Evolutionary conservation across 2,113 vertebrate genomes (phyloP), one percentile per base, ranked within the genome.

Genomic region (Tetrax tetrax): DNA sequence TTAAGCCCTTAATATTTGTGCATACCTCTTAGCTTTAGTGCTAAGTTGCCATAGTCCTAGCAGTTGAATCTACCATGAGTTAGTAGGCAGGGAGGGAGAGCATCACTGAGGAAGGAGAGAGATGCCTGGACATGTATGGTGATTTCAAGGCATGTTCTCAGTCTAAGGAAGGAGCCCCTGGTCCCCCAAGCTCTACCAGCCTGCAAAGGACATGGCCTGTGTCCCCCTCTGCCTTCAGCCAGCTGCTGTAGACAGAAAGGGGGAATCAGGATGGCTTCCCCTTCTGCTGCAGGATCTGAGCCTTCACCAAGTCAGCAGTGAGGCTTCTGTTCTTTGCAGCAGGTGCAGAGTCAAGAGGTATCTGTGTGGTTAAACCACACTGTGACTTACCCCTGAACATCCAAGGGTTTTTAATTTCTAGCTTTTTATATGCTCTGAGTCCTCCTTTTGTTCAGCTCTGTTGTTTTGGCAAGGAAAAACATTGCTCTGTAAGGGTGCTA

Each of bases 261-360:
- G 37, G 65, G 76, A 68, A 54, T 66, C 24, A n/a, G 24, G 1
- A 8, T 1, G 0, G 31, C 60, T 65, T 31, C 51, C 38, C 11
- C 11, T 65, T 54, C 35, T 0, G 0, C 41, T 22, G 28, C 24
- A 8, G 59, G 64, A 18, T 51, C 60, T 41, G 25, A 18, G 37
- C 37, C 66, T 60, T n/a, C 50, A 37, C n/a, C 27, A 43, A 23
- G 60, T 7, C 43, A 41, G 4, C 41, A 35, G 21, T 0, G 1
- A 59, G 50, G 12, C n/a, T 83, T 22, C 11, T 3, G 7, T 16
- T 43, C n/a, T n/a, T 27, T 35, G 53, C 45, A 65, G 57, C 0
- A 6, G 20, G 6, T 22, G 17, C 1, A 1, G 51, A 88, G 41
- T 31, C 56, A 68, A 75, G 37, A 0, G 1, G 8, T 21, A 38